phyloP scores from a whole-genome alignment of 2,888 invertebrate genomes.

The Pilophorus perplexus region DNA sequence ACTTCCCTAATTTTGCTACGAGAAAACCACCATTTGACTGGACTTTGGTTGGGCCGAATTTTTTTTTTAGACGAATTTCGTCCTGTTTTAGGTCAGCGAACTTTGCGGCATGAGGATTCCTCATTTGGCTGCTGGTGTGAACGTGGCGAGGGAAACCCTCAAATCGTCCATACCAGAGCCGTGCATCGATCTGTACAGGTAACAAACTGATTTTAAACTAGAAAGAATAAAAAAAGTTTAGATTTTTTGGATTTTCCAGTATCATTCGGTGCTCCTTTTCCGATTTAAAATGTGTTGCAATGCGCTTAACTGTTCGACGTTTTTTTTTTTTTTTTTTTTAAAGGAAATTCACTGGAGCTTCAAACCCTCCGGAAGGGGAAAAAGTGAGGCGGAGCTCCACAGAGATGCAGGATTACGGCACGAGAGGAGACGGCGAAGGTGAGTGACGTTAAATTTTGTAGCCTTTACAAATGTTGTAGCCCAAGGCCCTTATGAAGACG shows the following conservation, averaged over 20 bases:
- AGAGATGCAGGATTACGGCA: conserved; percentile 52
- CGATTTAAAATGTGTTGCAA: no score
- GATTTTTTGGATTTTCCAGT: not conserved
- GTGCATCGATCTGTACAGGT: conserved; percentile 37
- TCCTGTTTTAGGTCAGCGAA: conserved; percentile 27
- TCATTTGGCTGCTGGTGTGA: conserved; percentile 61
- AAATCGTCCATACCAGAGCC: conserved; percentile 72
- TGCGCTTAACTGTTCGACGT: no score
- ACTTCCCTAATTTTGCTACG: no score
- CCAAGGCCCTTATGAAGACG: no score
- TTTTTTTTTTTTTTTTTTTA: not conserved
- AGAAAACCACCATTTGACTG: no score
- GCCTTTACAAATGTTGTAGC: no score
- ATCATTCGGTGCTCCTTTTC: no score
- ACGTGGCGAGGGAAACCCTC: conserved; percentile 79
- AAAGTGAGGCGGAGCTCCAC: conserved; percentile 51
- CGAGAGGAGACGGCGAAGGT: conserved; percentile 49
- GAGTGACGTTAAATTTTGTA: no score
- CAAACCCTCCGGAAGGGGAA: conserved; percentile 44
- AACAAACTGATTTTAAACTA: no score
- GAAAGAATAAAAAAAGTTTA: not conserved
- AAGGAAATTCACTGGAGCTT: conserved; percentile 40
- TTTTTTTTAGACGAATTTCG: no score
- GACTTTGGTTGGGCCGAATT: no score
- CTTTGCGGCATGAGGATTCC: conserved; percentile 34